A percentile compares a stretch with the other conserved stretches of the same genome.
Evolutionary conservation across 1,140 invertebrate genomes (phyloP).

Genomic region (Chironomus striatipennis): DNA sequence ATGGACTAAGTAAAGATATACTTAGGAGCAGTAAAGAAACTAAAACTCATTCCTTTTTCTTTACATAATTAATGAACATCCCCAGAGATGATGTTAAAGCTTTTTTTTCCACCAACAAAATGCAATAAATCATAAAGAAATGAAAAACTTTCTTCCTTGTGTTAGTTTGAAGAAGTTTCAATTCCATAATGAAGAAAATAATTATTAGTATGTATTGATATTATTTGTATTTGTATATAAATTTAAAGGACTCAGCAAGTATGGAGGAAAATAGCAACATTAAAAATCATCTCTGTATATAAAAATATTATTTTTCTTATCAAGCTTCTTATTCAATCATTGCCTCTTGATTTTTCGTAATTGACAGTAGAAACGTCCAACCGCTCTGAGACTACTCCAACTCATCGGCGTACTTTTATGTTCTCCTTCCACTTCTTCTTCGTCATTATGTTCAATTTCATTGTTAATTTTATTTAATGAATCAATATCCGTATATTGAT

Average conservation of each 20-base stretch:
- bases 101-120: too few relatives aligned
- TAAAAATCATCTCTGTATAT: too few relatives aligned
- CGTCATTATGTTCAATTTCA: not conserved
- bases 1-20: too few relatives aligned
- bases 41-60: too few relatives aligned
- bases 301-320: too few relatives aligned
- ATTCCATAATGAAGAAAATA: not conserved
- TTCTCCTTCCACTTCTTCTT: not conserved
- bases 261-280: too few relatives aligned
- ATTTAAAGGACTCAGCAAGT: too few relatives aligned
- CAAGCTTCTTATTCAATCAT: not conserved
- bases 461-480: slow-evolving; percentile 18
- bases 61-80: too few relatives aligned
- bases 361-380: slow-evolving; percentile 78
- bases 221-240: too few relatives aligned
- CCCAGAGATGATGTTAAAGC: too few relatives aligned
- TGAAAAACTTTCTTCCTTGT: not conserved
- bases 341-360: slow-evolving; percentile 78
- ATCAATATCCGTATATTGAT: slow-evolving; percentile 14
- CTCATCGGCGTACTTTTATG: slow-evolving; percentile 30
- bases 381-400: slow-evolving; percentile 74
- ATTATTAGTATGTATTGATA: too few relatives aligned
- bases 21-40: too few relatives aligned
- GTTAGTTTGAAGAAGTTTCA: not conserved
- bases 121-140: not conserved